phyloP scores from a whole-genome alignment of 1,140 invertebrate genomes.

The Streblospio benedicti region DNA sequence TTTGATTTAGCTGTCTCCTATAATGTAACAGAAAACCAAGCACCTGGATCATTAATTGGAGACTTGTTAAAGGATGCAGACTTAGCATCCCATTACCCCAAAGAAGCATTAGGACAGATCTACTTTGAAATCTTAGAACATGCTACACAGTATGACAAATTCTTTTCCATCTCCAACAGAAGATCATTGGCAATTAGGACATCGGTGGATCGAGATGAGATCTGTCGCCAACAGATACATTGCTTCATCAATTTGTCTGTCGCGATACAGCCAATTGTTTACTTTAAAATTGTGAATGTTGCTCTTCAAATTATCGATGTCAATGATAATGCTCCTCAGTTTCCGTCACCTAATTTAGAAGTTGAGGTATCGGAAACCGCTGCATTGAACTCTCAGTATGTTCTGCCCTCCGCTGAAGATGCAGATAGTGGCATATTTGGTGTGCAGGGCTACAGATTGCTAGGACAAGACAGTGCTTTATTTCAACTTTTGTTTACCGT shows the following conservation, averaged over 20 bases:
- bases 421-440: slow-evolving; percentile 4
- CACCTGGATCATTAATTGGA: no score
- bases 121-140: no score
- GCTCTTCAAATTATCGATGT: slow-evolving; percentile 12
- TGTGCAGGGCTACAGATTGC: slow-evolving; percentile 7
- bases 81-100: no score
- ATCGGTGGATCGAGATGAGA: slow-evolving; percentile 11
- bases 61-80: no score
- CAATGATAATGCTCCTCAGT: slow-evolving; percentile 14
- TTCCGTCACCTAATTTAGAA: background rate
- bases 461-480: background rate
- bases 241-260: slow-evolving; percentile 7
- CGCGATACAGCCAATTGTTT: slow-evolving; percentile 11
- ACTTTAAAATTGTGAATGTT: slow-evolving; percentile 16
- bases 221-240: background rate
- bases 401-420: slow-evolving; percentile 15
- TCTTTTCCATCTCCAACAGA: no score
- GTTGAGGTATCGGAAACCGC: slow-evolving; percentile 5
- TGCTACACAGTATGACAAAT: no score
- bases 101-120: no score
- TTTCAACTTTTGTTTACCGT: background rate
- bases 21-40: no score
- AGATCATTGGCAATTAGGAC: no score
- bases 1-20: no score
- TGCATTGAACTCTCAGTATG: background rate